Conservation (phyloP, 2,888 invertebrate genomes). For the Escarpia spicata region DNA sequence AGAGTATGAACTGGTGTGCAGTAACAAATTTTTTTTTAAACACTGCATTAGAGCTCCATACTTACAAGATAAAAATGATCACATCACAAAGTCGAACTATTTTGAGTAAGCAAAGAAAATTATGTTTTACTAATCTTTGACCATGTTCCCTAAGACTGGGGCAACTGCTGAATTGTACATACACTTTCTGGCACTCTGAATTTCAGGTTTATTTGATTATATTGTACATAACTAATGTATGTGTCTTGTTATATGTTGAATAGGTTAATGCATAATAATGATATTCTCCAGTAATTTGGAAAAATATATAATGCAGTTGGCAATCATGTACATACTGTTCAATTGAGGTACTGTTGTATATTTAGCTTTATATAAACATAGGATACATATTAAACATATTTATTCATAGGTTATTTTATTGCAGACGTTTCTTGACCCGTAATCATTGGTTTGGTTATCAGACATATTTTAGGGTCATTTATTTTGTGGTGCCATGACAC, state of each 20-base stretch:
- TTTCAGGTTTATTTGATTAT: neutral
- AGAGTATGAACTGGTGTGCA: neutral
- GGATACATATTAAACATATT: conserved; percentile 4
- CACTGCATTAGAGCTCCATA: neutral
- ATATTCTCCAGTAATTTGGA: neutral
- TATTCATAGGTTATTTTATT: conserved; percentile 12
- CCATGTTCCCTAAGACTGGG: neutral
- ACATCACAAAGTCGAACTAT: neutral
- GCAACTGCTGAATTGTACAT: neutral
- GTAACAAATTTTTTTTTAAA: neutral
- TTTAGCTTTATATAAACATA: neutral
- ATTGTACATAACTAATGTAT: neutral
- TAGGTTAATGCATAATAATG: neutral
- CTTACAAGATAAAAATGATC: neutral
- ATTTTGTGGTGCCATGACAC: neutral
- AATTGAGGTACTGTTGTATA: neutral
- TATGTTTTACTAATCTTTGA: too few species aligned
- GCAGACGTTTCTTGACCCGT: neutral
- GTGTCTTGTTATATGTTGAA: neutral
- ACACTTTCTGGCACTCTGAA: neutral
- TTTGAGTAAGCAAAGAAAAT: neutral
- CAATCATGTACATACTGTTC: neutral
- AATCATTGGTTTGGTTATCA: neutral
- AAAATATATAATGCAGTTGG: neutral
- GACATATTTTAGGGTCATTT: neutral